Evolutionary conservation across 2,797 vertebrate genomes (phyloP), one percentile per base, ranked within the genome.

Genomic region (Zenarchopterus dispar): DNA sequence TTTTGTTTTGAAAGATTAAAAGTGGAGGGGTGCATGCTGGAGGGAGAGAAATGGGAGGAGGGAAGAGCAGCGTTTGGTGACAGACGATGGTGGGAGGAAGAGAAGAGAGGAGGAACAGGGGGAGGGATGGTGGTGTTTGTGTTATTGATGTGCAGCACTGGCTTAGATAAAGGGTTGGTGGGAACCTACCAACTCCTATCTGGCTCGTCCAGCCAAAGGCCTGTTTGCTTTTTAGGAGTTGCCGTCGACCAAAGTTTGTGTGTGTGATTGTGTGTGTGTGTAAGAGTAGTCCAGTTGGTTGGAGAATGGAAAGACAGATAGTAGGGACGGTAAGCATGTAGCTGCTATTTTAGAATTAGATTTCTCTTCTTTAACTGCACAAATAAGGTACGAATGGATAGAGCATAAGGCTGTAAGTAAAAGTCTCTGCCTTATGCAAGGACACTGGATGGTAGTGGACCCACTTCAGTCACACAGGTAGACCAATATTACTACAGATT

Each of bases 1-100:
- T 89, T 92, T 91, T 93, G 87, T 93, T 91, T 91, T 87, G 71
- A 88, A 86, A 92, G 88, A 93, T 92, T 91, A 92, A 89, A 91
- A 86, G 84, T 74, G 72, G 78, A 84, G 75, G 67, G 82, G 77
- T 67, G 75, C 63, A 74, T 65, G 86, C 78, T 77, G 70, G 73
- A 82, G 85, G 84, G 80, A 73, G 61, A 51, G 74, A 47, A n/a
- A 42, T 22, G 19, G 24, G 21, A 53, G 41, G 73, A 73, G 75
- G 50, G 58, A 41, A 51, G 47, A 60, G 75, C 56, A 70, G 71
- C 67, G 77, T 68, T 77, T 77, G 78, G 85, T 86, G 85, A 87
- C 85, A 87, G 77, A 84, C 73, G 68, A 81, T 62, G 76, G 76
- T 80, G 70, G 70, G 66, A 71, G 67, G 73, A 68, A 57, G 70